Evolutionary conservation across 2,797 vertebrate genomes (phyloP).

Genomic region (Eleutherodactylus coqui): DNA sequence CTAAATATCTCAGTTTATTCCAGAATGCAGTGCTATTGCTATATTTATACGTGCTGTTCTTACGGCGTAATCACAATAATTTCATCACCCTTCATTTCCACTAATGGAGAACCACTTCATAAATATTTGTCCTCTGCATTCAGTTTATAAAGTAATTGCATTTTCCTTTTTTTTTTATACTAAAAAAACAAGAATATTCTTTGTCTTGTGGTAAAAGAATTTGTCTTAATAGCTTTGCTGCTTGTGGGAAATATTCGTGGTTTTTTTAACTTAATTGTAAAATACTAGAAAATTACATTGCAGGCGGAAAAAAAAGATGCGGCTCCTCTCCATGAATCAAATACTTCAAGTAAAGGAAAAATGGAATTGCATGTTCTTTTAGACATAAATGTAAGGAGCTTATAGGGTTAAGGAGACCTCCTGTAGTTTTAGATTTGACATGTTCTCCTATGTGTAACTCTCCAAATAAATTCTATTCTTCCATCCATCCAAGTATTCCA

Average conservation of each 20-base stretch:
- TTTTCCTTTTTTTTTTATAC: not conserved
- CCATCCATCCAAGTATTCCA: no score
- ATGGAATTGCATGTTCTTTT: not conserved
- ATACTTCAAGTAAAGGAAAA: not conserved
- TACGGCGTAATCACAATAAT: no score
- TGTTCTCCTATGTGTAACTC: not conserved
- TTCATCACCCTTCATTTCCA: no score
- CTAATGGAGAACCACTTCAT: no score
- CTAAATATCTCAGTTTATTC: no score
- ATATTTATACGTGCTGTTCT: no score
- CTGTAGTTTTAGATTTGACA: not conserved
- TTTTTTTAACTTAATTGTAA: no score
- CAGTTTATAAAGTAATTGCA: no score
- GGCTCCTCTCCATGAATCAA: not conserved
- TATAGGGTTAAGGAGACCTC: not conserved
- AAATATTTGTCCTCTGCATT: no score
- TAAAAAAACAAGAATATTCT: not conserved
- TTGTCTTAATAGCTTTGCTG: not conserved
- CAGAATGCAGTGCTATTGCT: no score
- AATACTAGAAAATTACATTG: no score
- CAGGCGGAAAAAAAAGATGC: not conserved
- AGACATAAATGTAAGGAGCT: not conserved
- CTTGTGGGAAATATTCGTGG: not conserved
- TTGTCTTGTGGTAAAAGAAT: not conserved
- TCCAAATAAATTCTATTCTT: not conserved